Evolutionary conservation across 2,113 vertebrate genomes (phyloP).

Genomic region (Blennius ocellaris): DNA sequence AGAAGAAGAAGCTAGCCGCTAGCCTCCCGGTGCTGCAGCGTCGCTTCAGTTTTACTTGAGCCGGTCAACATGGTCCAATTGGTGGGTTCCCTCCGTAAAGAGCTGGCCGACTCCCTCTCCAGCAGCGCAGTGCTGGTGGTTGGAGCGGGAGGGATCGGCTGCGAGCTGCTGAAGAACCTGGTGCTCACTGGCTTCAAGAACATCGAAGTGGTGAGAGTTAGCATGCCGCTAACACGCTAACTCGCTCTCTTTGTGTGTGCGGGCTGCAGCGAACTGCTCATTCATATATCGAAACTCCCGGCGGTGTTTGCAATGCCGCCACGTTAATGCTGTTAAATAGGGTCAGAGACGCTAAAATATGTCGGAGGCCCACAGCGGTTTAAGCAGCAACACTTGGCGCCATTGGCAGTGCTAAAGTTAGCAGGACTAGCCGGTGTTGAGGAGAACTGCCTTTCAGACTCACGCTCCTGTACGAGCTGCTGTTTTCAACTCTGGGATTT

Average conservation of each 20-base stretch:
- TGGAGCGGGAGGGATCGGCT: conserved; percentile 95
- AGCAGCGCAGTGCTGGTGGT: conserved; percentile 90
- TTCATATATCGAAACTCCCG: background rate
- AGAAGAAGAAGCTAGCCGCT: conserved; percentile 49
- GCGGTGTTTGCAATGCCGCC: no score
- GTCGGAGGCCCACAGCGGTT: background rate
- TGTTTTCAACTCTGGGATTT: no score
- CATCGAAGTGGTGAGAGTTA: conserved; percentile 91
- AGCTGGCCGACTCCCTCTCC: conserved; percentile 89
- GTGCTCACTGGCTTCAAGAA: conserved; percentile 94
- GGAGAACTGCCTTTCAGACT: no score
- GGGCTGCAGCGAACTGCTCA: conserved; percentile 14
- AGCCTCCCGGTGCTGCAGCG: conserved; percentile 50
- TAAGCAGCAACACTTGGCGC: conserved; percentile 62
- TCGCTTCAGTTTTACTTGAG: conserved; percentile 24
- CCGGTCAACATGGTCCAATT: conserved; percentile 84
- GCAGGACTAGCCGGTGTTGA: background rate
- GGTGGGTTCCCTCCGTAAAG: conserved; percentile 87
- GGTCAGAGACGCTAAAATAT: no score
- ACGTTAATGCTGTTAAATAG: no score
- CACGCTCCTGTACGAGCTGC: no score
- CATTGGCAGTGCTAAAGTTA: conserved; percentile 46
- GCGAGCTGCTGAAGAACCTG: conserved; percentile 95
- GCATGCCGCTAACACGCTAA: background rate
- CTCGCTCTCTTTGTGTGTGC: conserved; percentile 65